These are phyloP conservation scores for Ophion costatus DNA, from an alignment of 2,888 invertebrate genomes.

Conservation along the genomic window DNA sequence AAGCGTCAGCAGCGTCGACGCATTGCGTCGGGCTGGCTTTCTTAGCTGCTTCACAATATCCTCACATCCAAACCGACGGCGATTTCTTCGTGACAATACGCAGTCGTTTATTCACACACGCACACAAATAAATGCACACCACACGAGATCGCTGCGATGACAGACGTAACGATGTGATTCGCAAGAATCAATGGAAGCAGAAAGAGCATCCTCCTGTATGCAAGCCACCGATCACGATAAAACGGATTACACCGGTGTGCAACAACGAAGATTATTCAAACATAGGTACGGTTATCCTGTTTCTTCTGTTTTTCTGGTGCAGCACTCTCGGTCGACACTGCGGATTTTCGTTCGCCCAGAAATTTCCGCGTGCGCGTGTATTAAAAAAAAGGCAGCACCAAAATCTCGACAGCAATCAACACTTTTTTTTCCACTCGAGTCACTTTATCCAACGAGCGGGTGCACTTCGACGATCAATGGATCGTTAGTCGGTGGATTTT, in stretches of 20 bases:
- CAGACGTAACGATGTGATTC: background rate
- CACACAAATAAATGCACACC: conserved; percentile 51
- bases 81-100: conserved; percentile 67
- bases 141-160: conserved; percentile 55
- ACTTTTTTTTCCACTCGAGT: conserved; percentile 44
- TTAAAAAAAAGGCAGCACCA: conserved; percentile 37
- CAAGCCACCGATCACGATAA: conserved; percentile 20
- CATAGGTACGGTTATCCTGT: conserved; percentile 14
- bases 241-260: background rate
- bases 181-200: background rate
- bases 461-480: conserved; percentile 29
- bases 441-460: conserved; percentile 59
- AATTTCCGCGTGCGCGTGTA: conserved; percentile 25
- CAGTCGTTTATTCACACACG: conserved; percentile 65
- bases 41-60: conserved; percentile 82
- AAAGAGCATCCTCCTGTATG: conserved; percentile 3
- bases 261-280: conserved; percentile 4
- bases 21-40: conserved; percentile 84
- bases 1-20: conserved; percentile 83
- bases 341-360: conserved; percentile 40
- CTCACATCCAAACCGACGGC: conserved; percentile 77
- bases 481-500: background rate
- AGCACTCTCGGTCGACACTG: conserved; percentile 35
- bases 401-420: conserved; percentile 37
- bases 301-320: conserved; percentile 5